These are phyloP conservation scores for Augochlorella aurata DNA, from an alignment of 2,888 invertebrate species.

Conservation along the genomic window DNA sequence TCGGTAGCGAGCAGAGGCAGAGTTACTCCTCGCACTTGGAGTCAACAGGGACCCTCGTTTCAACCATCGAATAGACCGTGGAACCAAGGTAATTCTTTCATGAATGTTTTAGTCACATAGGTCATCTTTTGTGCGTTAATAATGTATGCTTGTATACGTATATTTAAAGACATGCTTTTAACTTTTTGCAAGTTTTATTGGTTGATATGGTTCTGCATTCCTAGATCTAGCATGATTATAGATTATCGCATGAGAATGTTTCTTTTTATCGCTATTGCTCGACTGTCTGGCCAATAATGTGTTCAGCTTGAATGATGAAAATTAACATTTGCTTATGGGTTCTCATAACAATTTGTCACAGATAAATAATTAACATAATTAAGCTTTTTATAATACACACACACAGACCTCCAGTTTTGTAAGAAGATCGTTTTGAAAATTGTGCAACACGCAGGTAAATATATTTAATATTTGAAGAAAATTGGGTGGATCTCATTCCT, in stretches of 20 bases:
- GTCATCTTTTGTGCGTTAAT: neutral
- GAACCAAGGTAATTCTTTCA: constrained; percentile 65
- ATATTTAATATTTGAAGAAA: neutral
- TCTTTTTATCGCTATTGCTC: neutral
- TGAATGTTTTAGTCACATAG: neutral
- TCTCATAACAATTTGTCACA: neutral
- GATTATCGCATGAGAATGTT: constrained; percentile 10
- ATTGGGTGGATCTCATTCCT: neutral
- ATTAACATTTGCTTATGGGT: neutral
- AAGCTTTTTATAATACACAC: neutral
- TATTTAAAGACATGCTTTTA: neutral
- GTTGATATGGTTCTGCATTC: neutral
- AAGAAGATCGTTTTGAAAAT: neutral
- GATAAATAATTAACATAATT: constrained; percentile 12
- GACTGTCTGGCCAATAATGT: neutral
- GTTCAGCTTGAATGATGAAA: neutral
- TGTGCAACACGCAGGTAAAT: constrained; percentile 11
- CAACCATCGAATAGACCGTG: constrained; percentile 39
- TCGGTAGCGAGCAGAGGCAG: constrained; percentile 31
- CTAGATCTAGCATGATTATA: neutral
- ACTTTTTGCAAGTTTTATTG: neutral
- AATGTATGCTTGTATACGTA: neutral
- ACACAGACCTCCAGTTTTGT: neutral
- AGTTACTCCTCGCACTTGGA: constrained; percentile 59
- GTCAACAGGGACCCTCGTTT: constrained; percentile 31